These are phyloP conservation scores for Actinia equina DNA, from an alignment of 64 coral and sea anemone genomes.

Conservation along the genomic window DNA sequence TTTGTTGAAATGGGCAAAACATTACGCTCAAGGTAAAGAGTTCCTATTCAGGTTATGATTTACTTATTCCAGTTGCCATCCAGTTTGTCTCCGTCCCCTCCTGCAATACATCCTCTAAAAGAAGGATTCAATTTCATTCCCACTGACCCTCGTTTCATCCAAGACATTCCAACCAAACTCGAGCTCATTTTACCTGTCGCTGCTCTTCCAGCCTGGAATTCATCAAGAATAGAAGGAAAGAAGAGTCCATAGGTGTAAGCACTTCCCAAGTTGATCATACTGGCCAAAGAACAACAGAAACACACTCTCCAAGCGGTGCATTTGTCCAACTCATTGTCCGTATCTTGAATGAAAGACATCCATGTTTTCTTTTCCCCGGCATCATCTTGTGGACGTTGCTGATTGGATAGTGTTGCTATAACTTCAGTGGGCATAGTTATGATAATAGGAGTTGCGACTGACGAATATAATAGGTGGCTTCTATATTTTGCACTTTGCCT, in stretches of 20 bases:
- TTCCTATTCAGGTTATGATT: not conserved
- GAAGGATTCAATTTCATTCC: too few species aligned
- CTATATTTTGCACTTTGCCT: too few species aligned
- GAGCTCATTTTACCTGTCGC: not conserved
- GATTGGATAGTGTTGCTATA: not conserved
- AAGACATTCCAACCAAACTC: too few species aligned
- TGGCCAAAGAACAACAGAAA: not conserved
- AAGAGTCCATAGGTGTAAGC: not conserved
- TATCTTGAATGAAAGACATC: not conserved
- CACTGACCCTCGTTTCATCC: too few species aligned
- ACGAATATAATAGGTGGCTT: too few species aligned
- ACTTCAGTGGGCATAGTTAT: not conserved
- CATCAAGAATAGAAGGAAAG: not conserved
- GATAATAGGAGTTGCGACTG: too few species aligned
- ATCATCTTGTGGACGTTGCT: not conserved
- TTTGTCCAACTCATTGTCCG: not conserved
- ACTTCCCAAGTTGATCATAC: not conserved
- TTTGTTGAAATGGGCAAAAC: too few species aligned
- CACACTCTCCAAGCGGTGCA: not conserved
- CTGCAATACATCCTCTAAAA: too few species aligned
- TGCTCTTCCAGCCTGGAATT: constrained; percentile 12
- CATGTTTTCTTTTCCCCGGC: not conserved
- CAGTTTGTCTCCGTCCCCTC: not conserved
- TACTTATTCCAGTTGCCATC: not conserved
- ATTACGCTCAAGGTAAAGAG: too few species aligned